Conservation (phyloP, 2,888 invertebrate species). For the Agrilus mali region DNA sequence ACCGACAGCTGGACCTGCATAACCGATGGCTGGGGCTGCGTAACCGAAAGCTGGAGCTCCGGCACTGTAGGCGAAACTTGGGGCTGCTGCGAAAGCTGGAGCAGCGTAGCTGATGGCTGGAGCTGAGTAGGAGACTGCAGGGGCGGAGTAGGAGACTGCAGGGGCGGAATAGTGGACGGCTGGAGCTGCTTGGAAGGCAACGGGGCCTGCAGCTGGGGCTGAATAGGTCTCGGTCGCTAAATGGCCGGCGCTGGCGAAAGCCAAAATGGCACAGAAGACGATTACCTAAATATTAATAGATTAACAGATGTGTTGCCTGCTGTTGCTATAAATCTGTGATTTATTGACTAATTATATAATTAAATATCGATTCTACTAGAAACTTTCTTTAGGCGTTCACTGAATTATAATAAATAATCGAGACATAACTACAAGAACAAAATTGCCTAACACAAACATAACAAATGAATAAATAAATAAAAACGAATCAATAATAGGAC, state of each 20-base stretch:
- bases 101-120: constrained; percentile 11
- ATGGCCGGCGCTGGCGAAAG: constrained; percentile 45
- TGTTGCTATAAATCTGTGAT: no score
- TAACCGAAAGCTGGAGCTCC: constrained; percentile 12
- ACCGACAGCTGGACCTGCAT: constrained; percentile 51
- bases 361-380: no score
- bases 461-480: neutral
- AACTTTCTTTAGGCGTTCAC: no score
- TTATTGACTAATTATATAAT: no score
- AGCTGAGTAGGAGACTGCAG: constrained; percentile 14
- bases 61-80: constrained; percentile 38
- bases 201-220: constrained; percentile 33
- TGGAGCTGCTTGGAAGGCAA: constrained; percentile 16
- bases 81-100: constrained; percentile 14
- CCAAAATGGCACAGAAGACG: constrained; percentile 41
- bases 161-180: constrained; percentile 5
- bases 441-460: neutral
- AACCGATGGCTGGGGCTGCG: constrained; percentile 34
- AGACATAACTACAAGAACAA: no score
- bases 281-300: constrained; percentile 30
- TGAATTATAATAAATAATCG: no score
- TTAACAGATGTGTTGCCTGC: no score
- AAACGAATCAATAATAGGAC: no score
- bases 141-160: constrained; percentile 1
- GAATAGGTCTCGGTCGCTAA: constrained; percentile 27